Evolutionary conservation across 2,888 invertebrate species (phyloP).

Genomic region (Microplitis deprimator): DNA sequence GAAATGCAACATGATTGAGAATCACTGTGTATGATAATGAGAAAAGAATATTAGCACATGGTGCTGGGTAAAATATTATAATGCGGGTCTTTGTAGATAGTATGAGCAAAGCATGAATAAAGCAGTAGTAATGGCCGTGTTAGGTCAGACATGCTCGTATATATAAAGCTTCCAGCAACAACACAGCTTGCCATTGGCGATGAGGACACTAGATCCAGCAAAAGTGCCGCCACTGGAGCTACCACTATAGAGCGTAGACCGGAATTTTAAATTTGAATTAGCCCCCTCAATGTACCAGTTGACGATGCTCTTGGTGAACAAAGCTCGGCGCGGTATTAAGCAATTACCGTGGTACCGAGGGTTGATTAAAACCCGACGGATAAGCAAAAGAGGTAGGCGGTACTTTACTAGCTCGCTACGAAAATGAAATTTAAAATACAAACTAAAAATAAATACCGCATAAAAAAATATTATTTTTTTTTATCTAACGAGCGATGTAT

Average conservation of each 20-base stretch:
- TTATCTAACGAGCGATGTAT: neutral
- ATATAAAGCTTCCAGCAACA: neutral
- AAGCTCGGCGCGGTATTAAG: slow-evolving; percentile 61
- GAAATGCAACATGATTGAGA: neutral
- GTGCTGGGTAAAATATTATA: neutral
- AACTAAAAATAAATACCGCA: slow-evolving; percentile 23
- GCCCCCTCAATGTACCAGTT: slow-evolving; percentile 41
- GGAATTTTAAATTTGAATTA: slow-evolving; percentile 62
- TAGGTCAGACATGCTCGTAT: slow-evolving; percentile 10
- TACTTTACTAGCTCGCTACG: slow-evolving; percentile 17
- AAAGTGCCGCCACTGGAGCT: too few relatives aligned
- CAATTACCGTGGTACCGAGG: slow-evolving; percentile 57
- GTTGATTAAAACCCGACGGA: slow-evolving; percentile 59
- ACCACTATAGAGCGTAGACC: slow-evolving; percentile 28
- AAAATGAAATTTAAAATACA: slow-evolving; percentile 27
- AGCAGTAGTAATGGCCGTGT: slow-evolving; percentile 27
- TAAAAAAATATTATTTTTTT: too few relatives aligned
- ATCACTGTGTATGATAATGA: neutral
- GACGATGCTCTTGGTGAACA: slow-evolving; percentile 53
- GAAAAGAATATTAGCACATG: neutral
- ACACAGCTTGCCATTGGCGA: too few relatives aligned
- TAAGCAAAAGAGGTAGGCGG: slow-evolving; percentile 31
- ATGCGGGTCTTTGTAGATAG: neutral
- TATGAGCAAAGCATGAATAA: slow-evolving; percentile 20
- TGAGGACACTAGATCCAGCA: too few relatives aligned